These are phyloP conservation scores for Tenthredo distinguenda DNA, from an alignment of 2,888 invertebrate species.

Conservation along the genomic window DNA sequence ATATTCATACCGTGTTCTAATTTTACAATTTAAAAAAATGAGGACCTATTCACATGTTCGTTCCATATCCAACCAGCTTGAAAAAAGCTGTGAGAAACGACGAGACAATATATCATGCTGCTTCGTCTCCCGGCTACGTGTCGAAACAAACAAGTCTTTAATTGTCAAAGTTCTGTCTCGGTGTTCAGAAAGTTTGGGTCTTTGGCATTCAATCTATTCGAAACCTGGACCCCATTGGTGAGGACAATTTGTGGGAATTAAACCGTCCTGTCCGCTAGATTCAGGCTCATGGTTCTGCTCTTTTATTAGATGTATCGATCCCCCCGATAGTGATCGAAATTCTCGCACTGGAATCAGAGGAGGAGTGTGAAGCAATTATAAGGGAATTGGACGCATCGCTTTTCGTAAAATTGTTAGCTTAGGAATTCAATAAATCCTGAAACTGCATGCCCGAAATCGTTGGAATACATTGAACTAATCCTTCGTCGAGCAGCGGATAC, in stretches of 20 bases:
- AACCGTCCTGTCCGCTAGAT: constrained; percentile 13
- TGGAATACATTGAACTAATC: background rate
- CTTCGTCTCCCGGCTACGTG: background rate
- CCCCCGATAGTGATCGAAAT: background rate
- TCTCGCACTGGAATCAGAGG: background rate
- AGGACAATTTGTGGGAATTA: constrained; percentile 27
- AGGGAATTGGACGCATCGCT: background rate
- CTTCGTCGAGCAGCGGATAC: background rate
- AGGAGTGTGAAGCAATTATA: background rate
- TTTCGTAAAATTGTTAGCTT: background rate
- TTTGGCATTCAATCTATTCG: constrained; percentile 31
- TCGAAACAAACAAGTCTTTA: constrained; percentile 36
- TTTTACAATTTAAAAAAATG: background rate
- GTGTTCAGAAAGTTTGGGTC: constrained; percentile 19
- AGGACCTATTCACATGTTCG: background rate
- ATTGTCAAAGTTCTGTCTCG: constrained; percentile 35
- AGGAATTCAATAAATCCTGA: background rate
- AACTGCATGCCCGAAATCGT: background rate
- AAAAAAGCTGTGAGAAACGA: background rate
- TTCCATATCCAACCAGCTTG: background rate
- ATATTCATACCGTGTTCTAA: background rate
- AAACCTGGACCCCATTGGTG: background rate
- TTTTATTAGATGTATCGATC: constrained; percentile 26
- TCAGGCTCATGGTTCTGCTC: background rate
- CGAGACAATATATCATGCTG: background rate